A percentile compares a stretch with the other conserved stretches of the same genome.
phyloP scores from a whole-genome alignment of 2,888 invertebrate species.

The Tromatobia lineatoria region DNA sequence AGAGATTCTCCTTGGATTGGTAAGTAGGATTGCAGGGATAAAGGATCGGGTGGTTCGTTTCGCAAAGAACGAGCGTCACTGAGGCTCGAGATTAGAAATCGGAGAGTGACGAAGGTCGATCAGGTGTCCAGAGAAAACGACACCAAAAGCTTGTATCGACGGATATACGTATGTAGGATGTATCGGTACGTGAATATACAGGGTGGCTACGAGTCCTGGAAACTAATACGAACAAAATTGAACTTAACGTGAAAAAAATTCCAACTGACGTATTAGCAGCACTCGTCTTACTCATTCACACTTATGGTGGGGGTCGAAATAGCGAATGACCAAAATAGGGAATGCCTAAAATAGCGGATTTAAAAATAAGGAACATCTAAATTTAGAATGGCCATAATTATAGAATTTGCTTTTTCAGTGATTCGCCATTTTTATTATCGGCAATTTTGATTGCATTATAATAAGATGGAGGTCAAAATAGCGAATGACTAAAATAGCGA shows the following conservation, averaged over 20 bases:
- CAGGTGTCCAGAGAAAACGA: constrained; percentile 14
- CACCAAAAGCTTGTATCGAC: constrained; percentile 7
- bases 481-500: too few species aligned
- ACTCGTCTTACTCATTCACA: too few species aligned
- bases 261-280: too few species aligned
- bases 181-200: background rate
- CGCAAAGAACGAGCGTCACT: background rate
- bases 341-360: too few species aligned
- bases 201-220: background rate
- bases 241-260: background rate
- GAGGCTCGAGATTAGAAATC: constrained; percentile 37
- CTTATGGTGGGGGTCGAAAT: too few species aligned
- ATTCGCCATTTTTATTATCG: too few species aligned
- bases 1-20: constrained; percentile 20
- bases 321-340: too few species aligned
- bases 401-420: too few species aligned
- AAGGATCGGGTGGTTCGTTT: background rate
- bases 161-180: background rate
- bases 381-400: too few species aligned
- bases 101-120: constrained; percentile 37
- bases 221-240: background rate
- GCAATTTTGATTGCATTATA: too few species aligned
- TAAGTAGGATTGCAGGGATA: background rate
- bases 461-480: too few species aligned
- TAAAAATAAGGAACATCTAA: too few species aligned